phyloP scores from a whole-genome alignment of 2,113 vertebrate species.

The Porphyrio hochstetteri region DNA sequence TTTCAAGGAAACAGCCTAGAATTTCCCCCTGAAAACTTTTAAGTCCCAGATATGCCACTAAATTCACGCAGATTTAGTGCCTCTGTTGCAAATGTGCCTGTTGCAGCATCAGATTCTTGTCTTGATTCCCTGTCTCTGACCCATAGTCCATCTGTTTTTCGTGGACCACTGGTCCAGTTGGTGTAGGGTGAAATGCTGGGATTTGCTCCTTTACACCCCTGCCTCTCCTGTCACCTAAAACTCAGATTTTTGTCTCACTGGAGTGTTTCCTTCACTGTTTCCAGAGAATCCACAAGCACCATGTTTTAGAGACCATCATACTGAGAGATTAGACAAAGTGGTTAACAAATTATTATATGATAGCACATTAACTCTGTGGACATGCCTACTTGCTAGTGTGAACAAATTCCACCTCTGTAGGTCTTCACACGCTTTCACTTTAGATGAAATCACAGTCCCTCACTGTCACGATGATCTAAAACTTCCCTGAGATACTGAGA shows the following conservation, averaged over 20 bases:
- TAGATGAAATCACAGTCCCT: background rate
- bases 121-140: background rate
- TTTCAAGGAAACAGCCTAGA: background rate
- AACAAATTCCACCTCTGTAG: background rate
- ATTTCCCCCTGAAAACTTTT: background rate
- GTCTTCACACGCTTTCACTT: background rate
- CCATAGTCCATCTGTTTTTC: background rate
- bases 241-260: background rate
- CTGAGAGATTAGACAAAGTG: background rate
- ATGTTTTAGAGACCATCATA: background rate
- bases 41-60: background rate
- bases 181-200: background rate
- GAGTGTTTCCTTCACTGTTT: background rate
- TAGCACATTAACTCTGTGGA: background rate
- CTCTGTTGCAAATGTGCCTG: accelerated
- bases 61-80: background rate
- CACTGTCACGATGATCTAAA: background rate
- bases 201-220: background rate
- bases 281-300: background rate
- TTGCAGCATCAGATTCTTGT: background rate
- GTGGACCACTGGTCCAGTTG: background rate
- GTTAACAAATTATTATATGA: background rate
- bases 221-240: background rate
- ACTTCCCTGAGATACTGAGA: background rate
- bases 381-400: background rate